Evolutionary conservation across 2,888 invertebrate genomes (phyloP).

Genomic region (Stramonita haemastoma): DNA sequence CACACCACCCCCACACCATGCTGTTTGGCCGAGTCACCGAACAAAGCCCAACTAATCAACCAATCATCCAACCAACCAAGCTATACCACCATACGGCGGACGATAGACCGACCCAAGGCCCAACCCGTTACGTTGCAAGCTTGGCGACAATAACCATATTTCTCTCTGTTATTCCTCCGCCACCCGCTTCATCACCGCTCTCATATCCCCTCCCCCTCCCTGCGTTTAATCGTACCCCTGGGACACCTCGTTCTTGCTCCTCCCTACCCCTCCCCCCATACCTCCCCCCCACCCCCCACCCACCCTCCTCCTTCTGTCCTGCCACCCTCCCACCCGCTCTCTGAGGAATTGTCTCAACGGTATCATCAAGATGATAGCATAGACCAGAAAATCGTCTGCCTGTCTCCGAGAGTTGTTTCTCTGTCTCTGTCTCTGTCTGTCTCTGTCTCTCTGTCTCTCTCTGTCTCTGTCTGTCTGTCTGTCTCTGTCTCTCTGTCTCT

Average conservation of each 20-base stretch:
- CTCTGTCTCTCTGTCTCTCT: neutral
- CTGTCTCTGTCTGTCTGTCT: neutral
- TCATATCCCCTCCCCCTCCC: neutral
- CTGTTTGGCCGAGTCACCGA: neutral
- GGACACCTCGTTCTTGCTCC: neutral
- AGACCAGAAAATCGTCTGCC: conserved; percentile 46
- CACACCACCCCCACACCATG: neutral
- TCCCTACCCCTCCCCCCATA: neutral
- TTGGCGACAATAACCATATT: conserved; percentile 4
- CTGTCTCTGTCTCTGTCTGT: neutral
- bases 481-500: neutral
- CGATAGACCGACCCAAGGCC: neutral
- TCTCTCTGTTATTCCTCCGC: neutral
- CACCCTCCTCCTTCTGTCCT: no score
- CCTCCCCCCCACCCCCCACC: neutral
- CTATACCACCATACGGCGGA: neutral
- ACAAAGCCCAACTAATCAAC: neutral
- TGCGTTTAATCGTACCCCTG: neutral
- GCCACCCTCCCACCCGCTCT: neutral
- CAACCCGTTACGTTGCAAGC: neutral
- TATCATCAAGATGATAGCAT: conserved; percentile 37
- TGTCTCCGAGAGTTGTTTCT: neutral
- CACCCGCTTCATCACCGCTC: neutral
- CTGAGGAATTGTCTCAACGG: neutral
- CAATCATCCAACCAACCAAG: no score